These are phyloP conservation scores for Bubo scandiacus DNA, from an alignment of 2,113 vertebrate species.

Conservation along the genomic window DNA sequence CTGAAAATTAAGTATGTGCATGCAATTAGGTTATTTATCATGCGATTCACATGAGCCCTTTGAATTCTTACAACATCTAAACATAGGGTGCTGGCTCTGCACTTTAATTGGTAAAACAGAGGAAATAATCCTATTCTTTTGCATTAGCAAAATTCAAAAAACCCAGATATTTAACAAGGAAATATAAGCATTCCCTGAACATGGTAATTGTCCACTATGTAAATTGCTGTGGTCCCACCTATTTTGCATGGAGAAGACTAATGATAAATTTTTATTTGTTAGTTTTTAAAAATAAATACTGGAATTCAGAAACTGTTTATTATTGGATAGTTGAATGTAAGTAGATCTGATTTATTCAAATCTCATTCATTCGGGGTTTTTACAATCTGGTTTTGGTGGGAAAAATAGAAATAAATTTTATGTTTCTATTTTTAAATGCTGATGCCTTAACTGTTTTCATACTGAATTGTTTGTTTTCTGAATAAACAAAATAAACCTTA, in stretches of 20 bases:
- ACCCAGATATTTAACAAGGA: background rate
- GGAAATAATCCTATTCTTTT: background rate
- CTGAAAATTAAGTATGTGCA: background rate
- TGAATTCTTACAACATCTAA: background rate
- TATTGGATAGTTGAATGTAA: background rate
- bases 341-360: background rate
- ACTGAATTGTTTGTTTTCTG: conserved; percentile 10
- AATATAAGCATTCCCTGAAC: background rate
- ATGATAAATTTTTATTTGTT: background rate
- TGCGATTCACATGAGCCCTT: background rate
- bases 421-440: background rate
- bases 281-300: background rate
- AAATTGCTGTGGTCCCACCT: background rate
- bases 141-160: background rate
- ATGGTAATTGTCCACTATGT: background rate
- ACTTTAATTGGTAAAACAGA: background rate
- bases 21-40: background rate
- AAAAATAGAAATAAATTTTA: background rate
- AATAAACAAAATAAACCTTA: conserved; percentile 22
- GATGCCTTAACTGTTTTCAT: background rate
- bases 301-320: background rate
- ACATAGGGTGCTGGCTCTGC: background rate
- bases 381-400: background rate
- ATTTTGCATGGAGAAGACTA: background rate
- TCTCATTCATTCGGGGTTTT: background rate